These are phyloP conservation scores for Chymomyza costata DNA, from an alignment of 1,140 invertebrate species.

Conservation along the genomic window DNA sequence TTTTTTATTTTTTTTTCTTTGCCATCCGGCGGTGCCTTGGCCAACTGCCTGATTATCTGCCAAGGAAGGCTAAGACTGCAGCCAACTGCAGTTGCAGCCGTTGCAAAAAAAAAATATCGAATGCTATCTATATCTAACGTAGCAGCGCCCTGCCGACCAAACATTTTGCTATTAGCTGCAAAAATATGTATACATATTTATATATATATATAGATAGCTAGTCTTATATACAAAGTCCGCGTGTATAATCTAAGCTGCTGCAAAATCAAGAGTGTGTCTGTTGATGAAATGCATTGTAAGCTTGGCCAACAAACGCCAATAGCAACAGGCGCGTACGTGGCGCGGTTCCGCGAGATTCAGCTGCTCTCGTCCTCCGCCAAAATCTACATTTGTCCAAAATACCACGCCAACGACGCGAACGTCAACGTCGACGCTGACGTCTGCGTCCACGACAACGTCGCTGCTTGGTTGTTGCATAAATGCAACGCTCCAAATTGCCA, in stretches of 20 bases:
- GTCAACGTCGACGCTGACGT: conserved; percentile 16
- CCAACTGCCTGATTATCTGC: conserved; percentile 62
- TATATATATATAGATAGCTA: conserved; percentile 46
- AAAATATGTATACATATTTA: conserved; percentile 51
- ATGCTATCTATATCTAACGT: conserved; percentile 71
- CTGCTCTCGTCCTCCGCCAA: conserved; percentile 35
- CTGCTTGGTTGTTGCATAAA: conserved; percentile 56
- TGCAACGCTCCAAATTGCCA: conserved; percentile 72
- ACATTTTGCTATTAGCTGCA: conserved; percentile 70
- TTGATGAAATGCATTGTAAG: conserved; percentile 71
- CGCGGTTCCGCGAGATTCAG: conserved; percentile 34
- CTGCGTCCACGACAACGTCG: conserved; percentile 14
- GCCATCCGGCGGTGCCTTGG: conserved; percentile 39
- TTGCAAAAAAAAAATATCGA: conserved; percentile 52
- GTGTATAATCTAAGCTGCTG: conserved; percentile 60
- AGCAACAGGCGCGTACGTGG: conserved; percentile 52
- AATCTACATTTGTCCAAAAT: conserved; percentile 72
- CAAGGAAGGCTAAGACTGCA: conserved; percentile 62
- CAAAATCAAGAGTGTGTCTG: conserved; percentile 70
- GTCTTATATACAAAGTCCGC: conserved; percentile 43
- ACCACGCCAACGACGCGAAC: conserved; percentile 43
- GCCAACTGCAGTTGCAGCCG: conserved; percentile 51
- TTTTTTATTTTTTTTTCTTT: no score
- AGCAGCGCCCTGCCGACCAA: conserved; percentile 49
- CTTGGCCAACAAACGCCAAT: conserved; percentile 20